Conservation (phyloP, 2,113 vertebrate species). For the Cinclus cinclus region DNA sequence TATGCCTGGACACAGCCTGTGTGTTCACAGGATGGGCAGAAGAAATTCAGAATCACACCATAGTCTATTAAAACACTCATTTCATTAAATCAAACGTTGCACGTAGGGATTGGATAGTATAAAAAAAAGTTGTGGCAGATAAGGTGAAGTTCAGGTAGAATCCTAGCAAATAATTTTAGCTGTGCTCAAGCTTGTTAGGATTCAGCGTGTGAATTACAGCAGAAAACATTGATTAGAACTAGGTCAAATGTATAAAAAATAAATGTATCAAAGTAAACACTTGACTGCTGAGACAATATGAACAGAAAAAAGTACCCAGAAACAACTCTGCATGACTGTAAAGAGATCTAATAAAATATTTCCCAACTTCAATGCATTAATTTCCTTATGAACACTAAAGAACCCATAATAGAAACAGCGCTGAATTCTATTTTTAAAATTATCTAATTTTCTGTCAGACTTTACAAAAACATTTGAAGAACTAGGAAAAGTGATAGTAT, state of each 20-base stretch:
- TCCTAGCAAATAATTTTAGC: conserved; percentile 11
- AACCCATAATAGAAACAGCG: not conserved
- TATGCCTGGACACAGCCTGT: not conserved
- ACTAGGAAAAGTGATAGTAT: not conserved
- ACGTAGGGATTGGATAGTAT: not conserved
- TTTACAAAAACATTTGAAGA: not conserved
- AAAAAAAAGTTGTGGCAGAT: not conserved
- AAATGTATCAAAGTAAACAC: conserved; percentile 17
- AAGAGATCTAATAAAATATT: not conserved
- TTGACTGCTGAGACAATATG: conserved; percentile 19
- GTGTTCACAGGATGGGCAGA: not conserved
- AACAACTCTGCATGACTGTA: not conserved
- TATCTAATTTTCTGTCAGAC: not conserved
- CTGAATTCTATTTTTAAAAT: not conserved
- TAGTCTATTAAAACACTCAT: not conserved
- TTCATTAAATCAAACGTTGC: not conserved
- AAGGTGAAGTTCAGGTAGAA: conserved; percentile 10
- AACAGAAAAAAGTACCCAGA: not conserved
- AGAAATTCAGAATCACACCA: not conserved
- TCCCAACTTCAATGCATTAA: not conserved
- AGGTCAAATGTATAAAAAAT: conserved; percentile 63
- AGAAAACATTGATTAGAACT: conserved; percentile 50
- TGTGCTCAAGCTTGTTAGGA: not conserved
- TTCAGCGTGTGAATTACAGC: conserved; percentile 50
- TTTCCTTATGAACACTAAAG: not conserved